Base-by-base conservation (phyloP, 1,140 invertebrate species). In the Drosophila nasuta region DNA sequence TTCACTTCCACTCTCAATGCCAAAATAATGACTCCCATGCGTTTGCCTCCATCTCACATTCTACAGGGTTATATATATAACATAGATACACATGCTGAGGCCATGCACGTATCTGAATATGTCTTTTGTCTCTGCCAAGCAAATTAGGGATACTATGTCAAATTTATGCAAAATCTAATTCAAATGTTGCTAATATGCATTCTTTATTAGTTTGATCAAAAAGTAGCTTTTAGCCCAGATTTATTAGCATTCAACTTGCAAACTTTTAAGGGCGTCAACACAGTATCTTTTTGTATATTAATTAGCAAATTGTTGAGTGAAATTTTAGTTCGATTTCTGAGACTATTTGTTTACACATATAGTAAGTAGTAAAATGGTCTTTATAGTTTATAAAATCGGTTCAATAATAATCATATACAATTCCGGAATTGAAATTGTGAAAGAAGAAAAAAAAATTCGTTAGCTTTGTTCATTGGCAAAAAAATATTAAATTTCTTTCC, bases 21-120 rank as follows among this genome's bases (percentile, higher is more conserved):
- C 51, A 64, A 71, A 75, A 71, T 71, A 75, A 75, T 75, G 73
- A 45, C 58, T 54, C 54, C 54, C 45, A 54, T 38, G 30, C 43
- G 52, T 45, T 59, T 52, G 20, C 11, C 25, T 17, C 15, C n/a
- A 33, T 43, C n/a, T 7, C 11, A 68, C 33, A 33, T 8, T 33
- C 7, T 25, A 25, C 20, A 25, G 33, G 33, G 5, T 8, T 49
- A 52, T 58, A 38, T 8, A n/a, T 25, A 65, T 13, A 49, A 49
- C 35, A 58, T 33, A 66, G 46, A 28, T 38, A 46, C 46, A 17
- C 17, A 48, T 48, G 10, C 10, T 57, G 33, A 5, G 6, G 51
- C 0, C 33, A 30, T 25, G 51, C 51, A 56, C 63, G 63, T 46
- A 57, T 28, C 48, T 30, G n/a, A 57, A 57, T 46, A 13, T 67